Evolutionary conservation across 2,113 vertebrate species (phyloP), one percentile per base, ranked within the genome.

Genomic region (Puntigrus tetrazona): DNA sequence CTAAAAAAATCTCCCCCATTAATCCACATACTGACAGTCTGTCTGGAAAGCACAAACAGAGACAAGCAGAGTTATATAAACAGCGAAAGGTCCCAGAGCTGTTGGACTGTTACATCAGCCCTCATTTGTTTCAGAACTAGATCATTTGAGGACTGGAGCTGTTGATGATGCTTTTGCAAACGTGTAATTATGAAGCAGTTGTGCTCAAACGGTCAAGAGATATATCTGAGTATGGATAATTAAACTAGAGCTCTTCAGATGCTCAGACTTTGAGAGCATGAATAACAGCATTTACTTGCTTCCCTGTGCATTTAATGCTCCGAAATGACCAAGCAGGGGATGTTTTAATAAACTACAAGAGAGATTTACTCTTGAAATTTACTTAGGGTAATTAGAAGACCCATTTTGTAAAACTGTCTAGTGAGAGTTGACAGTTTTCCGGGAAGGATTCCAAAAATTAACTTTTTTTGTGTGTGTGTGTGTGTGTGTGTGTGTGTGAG

Each of bases 311-410:
- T 70, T 65, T 83, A 59, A 86, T 80, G 67, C 38, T 10, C 29
- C 27, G 7, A 63, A 74, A 36, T 67, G 82, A 65, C 72, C 72
- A 52, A 50, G 43, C 16, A 45, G 78, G 59, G 57, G 78, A 81
- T 67, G 43, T 67, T 81, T 79, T 79, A 65, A 78, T 78, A 69
- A 67, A 84, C 20, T 34, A 76, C 81, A 77, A 79, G 27, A 80
- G 43, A 72, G 25, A 88, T 86, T 81, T 81, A 69, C 55, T 83
- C 78, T 86, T 73, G 36, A 88, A 86, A 82, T 78, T 13, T 76
- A 77, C 61, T 77, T 78, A 50, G 79, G 72, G 59, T 78, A 38
- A 87, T 38, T 82, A 82, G 59, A 74, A 82, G 38, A 52, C 25
- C 43, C 61, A 86, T 76, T 86, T 82, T 59, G 63, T 55, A 57